Conservation (phyloP, 53 echinoderm and acorn worm species). For the Temnopleurus reevesii region DNA sequence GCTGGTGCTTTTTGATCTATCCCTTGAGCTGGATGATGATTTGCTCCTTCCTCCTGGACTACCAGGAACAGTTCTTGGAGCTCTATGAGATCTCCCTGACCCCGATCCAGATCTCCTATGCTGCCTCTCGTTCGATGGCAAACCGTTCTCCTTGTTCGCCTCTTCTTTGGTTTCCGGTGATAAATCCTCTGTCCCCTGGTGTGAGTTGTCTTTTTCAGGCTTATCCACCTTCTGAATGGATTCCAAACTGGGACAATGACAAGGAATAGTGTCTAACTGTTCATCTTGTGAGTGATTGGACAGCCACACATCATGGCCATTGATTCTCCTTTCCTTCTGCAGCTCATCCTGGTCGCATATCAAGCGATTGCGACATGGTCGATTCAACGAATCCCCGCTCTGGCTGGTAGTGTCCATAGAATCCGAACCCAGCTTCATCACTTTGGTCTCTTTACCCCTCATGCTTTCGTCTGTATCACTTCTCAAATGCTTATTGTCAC, state of each 20-base stretch:
- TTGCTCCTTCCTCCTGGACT: constrained; percentile 90
- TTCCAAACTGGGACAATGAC: constrained; percentile 45
- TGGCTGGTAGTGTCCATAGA: constrained; percentile 98
- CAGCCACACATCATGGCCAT: constrained; percentile 50
- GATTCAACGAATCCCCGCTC: constrained; percentile 89
- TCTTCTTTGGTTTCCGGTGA: constrained; percentile 44
- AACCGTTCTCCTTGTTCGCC: constrained; percentile 55
- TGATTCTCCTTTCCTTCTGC: constrained; percentile 40
- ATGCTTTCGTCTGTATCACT: constrained; percentile 98
- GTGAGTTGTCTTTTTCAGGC: constrained; percentile 57
- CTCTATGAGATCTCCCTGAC: constrained; percentile 68
- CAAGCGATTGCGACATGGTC: constrained; percentile 74
- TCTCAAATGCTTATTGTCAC: constrained; percentile 89
- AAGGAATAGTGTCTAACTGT: constrained; percentile 59
- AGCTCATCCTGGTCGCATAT: constrained; percentile 40
- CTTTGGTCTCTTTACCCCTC: constrained; percentile 96
- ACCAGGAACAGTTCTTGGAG: constrained; percentile 91
- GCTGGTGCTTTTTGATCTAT: constrained; percentile 94
- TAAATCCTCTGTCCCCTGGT: constrained; percentile 23
- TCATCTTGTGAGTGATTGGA: constrained; percentile 49
- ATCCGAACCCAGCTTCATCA: constrained; percentile 96
- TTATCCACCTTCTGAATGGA: constrained; percentile 30
- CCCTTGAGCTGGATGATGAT: constrained; percentile 89
- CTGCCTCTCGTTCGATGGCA: constrained; percentile 35
- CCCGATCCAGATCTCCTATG: constrained; percentile 50